phyloP scores from a whole-genome alignment of 2,113 vertebrate species.

The Pampusana beccarii region DNA sequence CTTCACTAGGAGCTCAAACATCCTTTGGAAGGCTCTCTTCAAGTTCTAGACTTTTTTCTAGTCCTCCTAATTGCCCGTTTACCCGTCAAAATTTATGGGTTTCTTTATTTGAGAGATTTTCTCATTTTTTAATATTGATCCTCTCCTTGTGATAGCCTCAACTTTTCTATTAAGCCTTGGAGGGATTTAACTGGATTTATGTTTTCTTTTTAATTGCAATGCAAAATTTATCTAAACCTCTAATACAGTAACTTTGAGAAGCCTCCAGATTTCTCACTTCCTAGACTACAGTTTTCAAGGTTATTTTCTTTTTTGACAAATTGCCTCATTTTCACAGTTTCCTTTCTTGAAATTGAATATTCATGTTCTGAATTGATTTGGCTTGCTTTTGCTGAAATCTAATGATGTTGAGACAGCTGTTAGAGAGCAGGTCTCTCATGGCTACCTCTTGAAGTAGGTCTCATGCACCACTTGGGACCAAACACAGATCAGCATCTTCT shows the following conservation, averaged over 20 bases:
- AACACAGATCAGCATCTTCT: neutral
- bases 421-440: neutral
- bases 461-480: neutral
- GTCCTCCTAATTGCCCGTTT: neutral
- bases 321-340: neutral
- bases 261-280: neutral
- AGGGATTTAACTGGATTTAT: neutral
- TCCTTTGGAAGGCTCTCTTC: neutral
- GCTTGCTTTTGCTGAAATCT: conserved; percentile 1
- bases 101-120: neutral
- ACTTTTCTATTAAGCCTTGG: neutral
- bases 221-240: neutral
- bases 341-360: conserved; percentile 23
- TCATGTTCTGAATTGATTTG: conserved; percentile 4
- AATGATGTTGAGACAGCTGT: neutral
- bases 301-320: neutral
- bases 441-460: neutral
- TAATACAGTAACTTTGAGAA: neutral
- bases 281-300: neutral
- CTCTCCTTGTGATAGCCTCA: neutral
- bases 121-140: neutral
- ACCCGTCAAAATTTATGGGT: neutral
- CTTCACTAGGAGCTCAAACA: neutral
- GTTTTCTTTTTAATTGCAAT: neutral
- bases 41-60: neutral